These are phyloP conservation scores for Cygnus atratus DNA, from an alignment of 2,113 vertebrate genomes.

Conservation along the genomic window DNA sequence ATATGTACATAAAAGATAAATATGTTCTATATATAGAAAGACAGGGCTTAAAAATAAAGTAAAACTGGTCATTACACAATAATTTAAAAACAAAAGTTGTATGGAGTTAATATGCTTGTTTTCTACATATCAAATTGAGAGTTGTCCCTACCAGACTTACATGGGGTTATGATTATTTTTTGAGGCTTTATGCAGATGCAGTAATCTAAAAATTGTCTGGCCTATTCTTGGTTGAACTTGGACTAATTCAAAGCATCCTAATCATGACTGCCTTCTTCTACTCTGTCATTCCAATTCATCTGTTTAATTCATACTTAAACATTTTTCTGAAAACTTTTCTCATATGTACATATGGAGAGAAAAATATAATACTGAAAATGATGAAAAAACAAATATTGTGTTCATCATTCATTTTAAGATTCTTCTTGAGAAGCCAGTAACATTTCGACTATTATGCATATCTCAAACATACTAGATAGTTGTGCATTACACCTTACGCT, in stretches of 20 bases:
- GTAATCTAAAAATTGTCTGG: background rate
- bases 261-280: background rate
- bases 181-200: background rate
- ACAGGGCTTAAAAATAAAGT: background rate
- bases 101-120: fast-evolving
- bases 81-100: background rate
- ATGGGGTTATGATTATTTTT: background rate
- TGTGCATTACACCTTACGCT: background rate
- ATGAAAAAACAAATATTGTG: background rate
- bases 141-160: background rate
- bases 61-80: fast-evolving
- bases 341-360: background rate
- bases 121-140: background rate
- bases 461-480: background rate
- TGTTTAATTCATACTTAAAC: background rate
- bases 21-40: background rate
- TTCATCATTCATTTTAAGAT: background rate
- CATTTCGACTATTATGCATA: background rate
- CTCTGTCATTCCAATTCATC: background rate
- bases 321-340: background rate
- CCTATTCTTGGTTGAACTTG: background rate
- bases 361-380: background rate
- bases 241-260: background rate
- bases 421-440: background rate
- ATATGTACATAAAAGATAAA: background rate